Evolutionary conservation across 1,140 invertebrate species (phyloP), one percentile per base, ranked within the genome.

Genomic region (Reticulitermes speratus): DNA sequence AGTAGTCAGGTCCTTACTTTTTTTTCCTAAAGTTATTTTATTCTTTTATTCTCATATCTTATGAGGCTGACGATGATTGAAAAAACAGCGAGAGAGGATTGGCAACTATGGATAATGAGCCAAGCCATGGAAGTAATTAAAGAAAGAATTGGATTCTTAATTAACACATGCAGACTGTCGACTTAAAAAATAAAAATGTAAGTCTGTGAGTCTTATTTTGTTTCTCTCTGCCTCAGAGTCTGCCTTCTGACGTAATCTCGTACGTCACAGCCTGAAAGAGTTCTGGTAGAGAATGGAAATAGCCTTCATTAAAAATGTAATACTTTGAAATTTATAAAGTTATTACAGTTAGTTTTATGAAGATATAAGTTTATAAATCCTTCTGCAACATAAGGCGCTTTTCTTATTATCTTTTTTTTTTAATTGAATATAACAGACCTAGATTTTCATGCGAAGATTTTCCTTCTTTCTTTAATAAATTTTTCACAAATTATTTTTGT

Each of bases 41-140:
- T 75, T 75, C 25, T 75, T 75, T 30, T 9, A 25, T 75, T 75
- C n/a, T 75, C 25, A 6, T 19, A 30, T 75, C 65, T 75, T n/a
- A 30, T 1, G n/a, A 12, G 65, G 7, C 25, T 30, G n/a, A n/a
- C 9, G n/a, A 75, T 75, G 65, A 30, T 75, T 75, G n/a, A 75
- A 65, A 65, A 65, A 75, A 30, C 2, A 75, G n/a, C 65, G 1
- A 75, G 65, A 75, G n/a, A 75, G 25, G 59, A 65, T 65, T 65
- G 59, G n/a, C 0, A 75, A 75, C 65, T 30, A 30, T 12, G 25
- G 65, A 75, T 30, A 75, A 75, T 75, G 25, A 30, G 25, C 65
- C 65, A 75, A 75, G 65, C 65, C 65, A 75, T n/a, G 65, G n/a
- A 30, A 75, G 25, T 75, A 75, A 75, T 75, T 75, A 75, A 30